Conservation (phyloP, 1,140 invertebrate genomes). For the Luehdorfia chinensis region DNA sequence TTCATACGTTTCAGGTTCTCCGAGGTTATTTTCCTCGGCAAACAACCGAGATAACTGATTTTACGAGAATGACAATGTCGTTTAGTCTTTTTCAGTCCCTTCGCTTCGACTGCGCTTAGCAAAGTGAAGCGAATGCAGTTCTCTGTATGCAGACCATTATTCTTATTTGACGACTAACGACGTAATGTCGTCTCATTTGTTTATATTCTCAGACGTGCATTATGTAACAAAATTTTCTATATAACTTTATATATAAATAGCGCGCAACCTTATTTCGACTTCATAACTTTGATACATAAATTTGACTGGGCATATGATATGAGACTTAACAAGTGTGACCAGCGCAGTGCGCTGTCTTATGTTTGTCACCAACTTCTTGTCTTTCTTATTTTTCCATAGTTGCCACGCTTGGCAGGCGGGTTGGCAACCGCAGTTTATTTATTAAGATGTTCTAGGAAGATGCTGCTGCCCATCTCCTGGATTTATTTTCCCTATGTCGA, state of each 20-base stretch:
- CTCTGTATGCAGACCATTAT: conserved; percentile 12
- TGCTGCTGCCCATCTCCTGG: too few species aligned
- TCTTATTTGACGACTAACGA: conserved; percentile 16
- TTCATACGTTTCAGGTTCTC: background rate
- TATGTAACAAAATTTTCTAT: too few species aligned
- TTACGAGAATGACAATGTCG: conserved; percentile 3
- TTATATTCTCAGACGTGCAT: conserved; percentile 5
- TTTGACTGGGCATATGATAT: too few species aligned
- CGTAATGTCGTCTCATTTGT: conserved; percentile 14
- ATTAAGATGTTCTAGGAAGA: too few species aligned
- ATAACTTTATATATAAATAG: too few species aligned
- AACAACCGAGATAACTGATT: conserved; percentile 8
- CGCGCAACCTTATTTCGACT: too few species aligned
- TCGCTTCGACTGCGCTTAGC: background rate
- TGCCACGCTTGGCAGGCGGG: conserved; percentile 10
- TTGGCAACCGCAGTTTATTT: too few species aligned
- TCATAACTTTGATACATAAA: too few species aligned
- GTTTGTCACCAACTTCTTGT: background rate
- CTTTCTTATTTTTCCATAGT: background rate
- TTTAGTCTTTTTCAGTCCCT: background rate
- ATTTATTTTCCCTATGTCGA: too few species aligned
- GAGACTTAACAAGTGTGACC: too few species aligned
- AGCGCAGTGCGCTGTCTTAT: background rate
- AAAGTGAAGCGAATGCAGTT: conserved; percentile 10
- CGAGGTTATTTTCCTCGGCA: background rate